phyloP scores from a whole-genome alignment of 2,113 vertebrate species.

The Turnix velox region DNA sequence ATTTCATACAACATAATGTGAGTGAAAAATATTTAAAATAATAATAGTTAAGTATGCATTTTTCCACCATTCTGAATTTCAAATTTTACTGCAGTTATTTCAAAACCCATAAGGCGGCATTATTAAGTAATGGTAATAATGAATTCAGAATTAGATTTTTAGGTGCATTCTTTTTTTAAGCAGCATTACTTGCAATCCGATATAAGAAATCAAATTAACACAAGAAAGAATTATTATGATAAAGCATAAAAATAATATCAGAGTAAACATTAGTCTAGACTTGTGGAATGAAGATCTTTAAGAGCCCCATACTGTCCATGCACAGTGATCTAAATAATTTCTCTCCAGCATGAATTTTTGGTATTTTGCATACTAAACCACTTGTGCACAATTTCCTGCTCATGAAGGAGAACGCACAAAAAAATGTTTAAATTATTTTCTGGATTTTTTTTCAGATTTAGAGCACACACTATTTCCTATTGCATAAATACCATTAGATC shows the following conservation, averaged over 20 bases:
- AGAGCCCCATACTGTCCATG: not conserved
- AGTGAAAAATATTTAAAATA: not conserved
- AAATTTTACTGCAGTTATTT: not conserved
- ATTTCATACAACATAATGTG: not conserved
- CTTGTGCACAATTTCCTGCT: not conserved
- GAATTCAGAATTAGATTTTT: not conserved
- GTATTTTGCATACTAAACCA: not conserved
- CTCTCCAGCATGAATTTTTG: not conserved
- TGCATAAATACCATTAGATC: not conserved
- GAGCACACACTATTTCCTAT: not conserved
- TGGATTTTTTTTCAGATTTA: not conserved
- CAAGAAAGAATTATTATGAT: not conserved
- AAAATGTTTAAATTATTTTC: not conserved
- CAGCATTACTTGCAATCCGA: not conserved
- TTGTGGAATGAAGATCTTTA: not conserved
- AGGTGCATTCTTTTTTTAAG: not conserved
- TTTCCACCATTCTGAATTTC: not conserved
- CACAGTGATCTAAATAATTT: too few relatives aligned
- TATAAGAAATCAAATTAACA: not conserved
- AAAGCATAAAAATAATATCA: not conserved
- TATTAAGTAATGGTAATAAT: not conserved
- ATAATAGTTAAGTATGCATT: not conserved
- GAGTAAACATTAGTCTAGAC: not conserved
- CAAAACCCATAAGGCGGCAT: not conserved
- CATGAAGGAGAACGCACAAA: not conserved